Percentiles rank a stretch among this genome's conserved stretches.
phyloP scores from a whole-genome alignment of 2,888 invertebrate genomes.

The Eulithis testata region DNA sequence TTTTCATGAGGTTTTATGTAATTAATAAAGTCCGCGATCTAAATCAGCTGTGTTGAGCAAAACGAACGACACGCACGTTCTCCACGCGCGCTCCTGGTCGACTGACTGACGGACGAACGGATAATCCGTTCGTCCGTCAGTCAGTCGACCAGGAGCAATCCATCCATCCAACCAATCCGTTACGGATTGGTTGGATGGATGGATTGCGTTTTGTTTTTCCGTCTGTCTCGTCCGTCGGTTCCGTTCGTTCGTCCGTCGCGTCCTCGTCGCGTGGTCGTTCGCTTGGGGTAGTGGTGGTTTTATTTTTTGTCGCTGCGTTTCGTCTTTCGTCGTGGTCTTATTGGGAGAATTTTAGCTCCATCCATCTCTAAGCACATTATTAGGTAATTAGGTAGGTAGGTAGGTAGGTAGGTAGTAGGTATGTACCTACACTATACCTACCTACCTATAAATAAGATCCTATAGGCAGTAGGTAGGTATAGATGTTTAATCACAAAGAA shows the following conservation, averaged over 20 bases:
- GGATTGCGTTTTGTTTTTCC: conserved; percentile 40
- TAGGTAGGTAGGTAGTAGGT: no score
- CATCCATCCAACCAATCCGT: no score
- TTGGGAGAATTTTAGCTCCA: conserved; percentile 11
- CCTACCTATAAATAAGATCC: no score
- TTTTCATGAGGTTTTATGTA: conserved; percentile 51
- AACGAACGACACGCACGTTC: conserved; percentile 53
- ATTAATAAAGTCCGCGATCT: conserved; percentile 65
- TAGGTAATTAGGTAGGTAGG: conserved; percentile 27
- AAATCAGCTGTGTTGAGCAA: conserved; percentile 61
- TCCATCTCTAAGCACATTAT: no score
- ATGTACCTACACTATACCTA: no score
- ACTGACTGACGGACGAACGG: conserved; percentile 64
- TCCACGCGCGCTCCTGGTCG: conserved; percentile 60
- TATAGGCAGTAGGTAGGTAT: no score
- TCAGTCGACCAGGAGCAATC: no score
- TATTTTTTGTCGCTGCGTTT: conserved; percentile 21
- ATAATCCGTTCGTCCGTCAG: no score
- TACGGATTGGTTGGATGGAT: no score
- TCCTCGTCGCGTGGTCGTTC: conserved; percentile 10
- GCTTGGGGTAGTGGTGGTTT: conserved; percentile 39
- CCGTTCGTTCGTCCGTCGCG: conserved; percentile 40
- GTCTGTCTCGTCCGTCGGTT: conserved; percentile 47
- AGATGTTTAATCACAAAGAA: no score
- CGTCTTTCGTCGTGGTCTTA: conserved; percentile 3